These are phyloP conservation scores for Apocrypta bakeri DNA, from an alignment of 1,140 invertebrate species.

Conservation along the genomic window DNA sequence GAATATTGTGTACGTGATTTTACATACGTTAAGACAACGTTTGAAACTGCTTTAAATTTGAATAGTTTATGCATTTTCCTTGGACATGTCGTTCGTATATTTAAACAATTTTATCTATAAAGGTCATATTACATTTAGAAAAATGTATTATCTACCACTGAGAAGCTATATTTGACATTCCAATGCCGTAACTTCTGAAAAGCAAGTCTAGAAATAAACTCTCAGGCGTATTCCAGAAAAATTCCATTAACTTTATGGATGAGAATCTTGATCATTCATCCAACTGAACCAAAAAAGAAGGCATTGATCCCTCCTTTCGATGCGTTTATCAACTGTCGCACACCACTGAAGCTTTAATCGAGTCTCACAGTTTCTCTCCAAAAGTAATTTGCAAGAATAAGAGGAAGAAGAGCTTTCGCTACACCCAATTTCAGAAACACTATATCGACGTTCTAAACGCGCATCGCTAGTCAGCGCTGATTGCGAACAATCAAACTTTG, in stretches of 20 bases:
- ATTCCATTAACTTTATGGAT: too few relatives aligned
- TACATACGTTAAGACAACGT: not conserved
- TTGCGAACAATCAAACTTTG: slow-evolving; percentile 46
- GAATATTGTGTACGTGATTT: not conserved
- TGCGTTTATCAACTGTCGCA: not conserved
- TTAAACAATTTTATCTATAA: not conserved
- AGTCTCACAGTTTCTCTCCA: not conserved
- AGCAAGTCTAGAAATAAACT: too few relatives aligned
- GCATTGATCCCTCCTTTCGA: not conserved
- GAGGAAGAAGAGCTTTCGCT: not conserved
- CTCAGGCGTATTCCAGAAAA: too few relatives aligned
- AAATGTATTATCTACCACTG: too few relatives aligned
- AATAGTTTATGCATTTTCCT: too few relatives aligned
- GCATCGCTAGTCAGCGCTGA: not conserved
- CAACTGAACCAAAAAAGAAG: too few relatives aligned
- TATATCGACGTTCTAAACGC: not conserved
- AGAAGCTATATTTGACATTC: too few relatives aligned
- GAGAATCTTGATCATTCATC: too few relatives aligned
- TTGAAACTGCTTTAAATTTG: not conserved
- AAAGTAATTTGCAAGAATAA: slow-evolving; percentile 31
- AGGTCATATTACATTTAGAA: not conserved
- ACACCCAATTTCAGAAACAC: slow-evolving; percentile 3
- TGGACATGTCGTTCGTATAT: too few relatives aligned
- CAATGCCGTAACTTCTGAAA: too few relatives aligned
- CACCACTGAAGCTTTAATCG: not conserved